These are phyloP conservation scores for Byasa hedistus DNA, from an alignment of 2,888 invertebrate species.

Conservation along the genomic window DNA sequence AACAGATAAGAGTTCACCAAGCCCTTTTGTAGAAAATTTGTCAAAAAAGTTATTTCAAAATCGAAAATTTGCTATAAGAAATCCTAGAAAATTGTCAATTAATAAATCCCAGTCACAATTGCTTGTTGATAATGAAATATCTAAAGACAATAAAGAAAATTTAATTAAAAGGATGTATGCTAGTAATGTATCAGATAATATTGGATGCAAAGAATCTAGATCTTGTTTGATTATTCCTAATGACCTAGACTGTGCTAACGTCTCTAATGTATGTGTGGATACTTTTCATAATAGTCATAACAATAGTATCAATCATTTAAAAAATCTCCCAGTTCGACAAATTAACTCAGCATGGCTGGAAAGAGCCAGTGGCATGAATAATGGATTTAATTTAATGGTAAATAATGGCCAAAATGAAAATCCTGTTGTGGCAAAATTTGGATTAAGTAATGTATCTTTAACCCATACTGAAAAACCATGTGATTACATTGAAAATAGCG, in stretches of 20 bases:
- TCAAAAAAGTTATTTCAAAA: conserved; percentile 85
- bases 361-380: conserved; percentile 66
- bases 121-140: conserved; percentile 33
- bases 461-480: conserved; percentile 48
- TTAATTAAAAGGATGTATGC: conserved; percentile 6
- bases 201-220: conserved; percentile 14
- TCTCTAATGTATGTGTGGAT: background rate
- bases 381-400: conserved; percentile 32
- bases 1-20: conserved; percentile 29
- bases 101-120: conserved; percentile 43
- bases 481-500: conserved; percentile 88
- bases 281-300: conserved; percentile 10
- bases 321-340: conserved; percentile 49
- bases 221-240: conserved; percentile 5
- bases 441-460: conserved; percentile 60
- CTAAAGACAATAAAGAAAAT: conserved; percentile 34
- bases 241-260: background rate
- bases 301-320: conserved; percentile 36
- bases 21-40: conserved; percentile 72
- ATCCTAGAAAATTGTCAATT: conserved; percentile 84
- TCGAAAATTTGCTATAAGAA: conserved; percentile 84
- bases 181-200: conserved; percentile 21
- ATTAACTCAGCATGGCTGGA: conserved; percentile 69
- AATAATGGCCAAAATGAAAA: conserved; percentile 6
- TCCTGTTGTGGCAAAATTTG: conserved; percentile 49